Base-by-base conservation (phyloP, 1,140 invertebrate species). In the Portunus trituberculatus region DNA sequence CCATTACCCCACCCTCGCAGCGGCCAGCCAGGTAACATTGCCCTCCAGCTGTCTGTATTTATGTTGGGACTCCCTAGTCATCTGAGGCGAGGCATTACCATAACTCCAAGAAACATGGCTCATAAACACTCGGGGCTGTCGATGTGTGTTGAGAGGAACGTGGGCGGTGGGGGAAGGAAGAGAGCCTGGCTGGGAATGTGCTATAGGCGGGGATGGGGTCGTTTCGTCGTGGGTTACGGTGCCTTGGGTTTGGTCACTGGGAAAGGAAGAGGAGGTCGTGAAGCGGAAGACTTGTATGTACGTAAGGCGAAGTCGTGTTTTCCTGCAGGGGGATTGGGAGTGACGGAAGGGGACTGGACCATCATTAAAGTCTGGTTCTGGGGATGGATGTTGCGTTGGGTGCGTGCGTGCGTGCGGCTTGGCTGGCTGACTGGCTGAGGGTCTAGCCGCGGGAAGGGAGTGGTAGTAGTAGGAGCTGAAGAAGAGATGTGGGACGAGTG, bases 31-130 rank as follows among this genome's bases (percentile, higher is more conserved):
- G 67, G 67, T 76, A 76, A n/a, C 67, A 20, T 20, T 12, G 67
- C 67, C 67, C 67, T 76, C 67, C 67, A n/a, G 67, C n/a, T 76
- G 67, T 76, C 67, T 76, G 67, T 76, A 76, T 76, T 76, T 76
- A 76, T 76, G 67, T 76, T 76, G 67, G 12, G 67, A 76, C 67
- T 76, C 67, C 67, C 67, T 76, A 76, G 67, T 76, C 67, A 76
- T 76, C 67, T 76, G 67, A 76, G 67, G 67, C 20, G 67, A 76
- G 20, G 67, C 67, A 76, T 76, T 76, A 76, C 67, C 67, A 76
- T 76, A 76, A 76, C 67, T 76, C 25, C 67, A 20, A 76, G 67
- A 76, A 76, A 76, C 67, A 76, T 76, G 67, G 67, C 67, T 76
- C 67, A 76, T 76, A 76, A 76, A 76, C 67, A 76, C 67, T n/a